Percentiles rank a stretch among this genome's conserved stretches.
Conservation (phyloP, 2,113 vertebrate genomes). For the Ctenomys sociabilis region DNA sequence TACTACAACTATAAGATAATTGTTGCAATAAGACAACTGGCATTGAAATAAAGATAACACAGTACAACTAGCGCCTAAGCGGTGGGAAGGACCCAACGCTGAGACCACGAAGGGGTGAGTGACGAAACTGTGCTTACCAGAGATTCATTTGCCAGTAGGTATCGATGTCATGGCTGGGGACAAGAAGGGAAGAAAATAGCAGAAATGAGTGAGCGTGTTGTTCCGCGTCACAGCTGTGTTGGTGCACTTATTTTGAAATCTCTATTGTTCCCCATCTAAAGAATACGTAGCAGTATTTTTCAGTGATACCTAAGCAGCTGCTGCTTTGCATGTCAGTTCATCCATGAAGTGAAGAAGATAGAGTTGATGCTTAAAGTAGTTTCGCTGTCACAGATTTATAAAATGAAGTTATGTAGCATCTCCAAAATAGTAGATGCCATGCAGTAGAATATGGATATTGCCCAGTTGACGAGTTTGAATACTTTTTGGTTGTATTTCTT, state of each 20-base stretch:
- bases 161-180: not conserved
- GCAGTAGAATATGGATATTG: not conserved
- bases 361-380: not conserved
- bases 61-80: not conserved
- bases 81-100: not conserved
- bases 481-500: not conserved
- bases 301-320: not conserved
- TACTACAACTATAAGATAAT: not conserved
- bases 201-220: not conserved
- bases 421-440: not conserved
- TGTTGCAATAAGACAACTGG: not conserved
- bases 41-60: not conserved
- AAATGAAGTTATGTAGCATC: not conserved
- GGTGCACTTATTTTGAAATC: not conserved
- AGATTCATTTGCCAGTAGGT: not conserved
- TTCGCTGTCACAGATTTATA: not conserved
- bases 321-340: not conserved
- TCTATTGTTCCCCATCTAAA: not conserved
- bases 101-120: not conserved
- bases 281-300: not conserved
- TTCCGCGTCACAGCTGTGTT: not conserved
- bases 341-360: not conserved
- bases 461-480: not conserved
- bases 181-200: not conserved
- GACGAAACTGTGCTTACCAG: not conserved